Conservation (phyloP, 2,797 vertebrate species). For the Anabas testudineus region DNA sequence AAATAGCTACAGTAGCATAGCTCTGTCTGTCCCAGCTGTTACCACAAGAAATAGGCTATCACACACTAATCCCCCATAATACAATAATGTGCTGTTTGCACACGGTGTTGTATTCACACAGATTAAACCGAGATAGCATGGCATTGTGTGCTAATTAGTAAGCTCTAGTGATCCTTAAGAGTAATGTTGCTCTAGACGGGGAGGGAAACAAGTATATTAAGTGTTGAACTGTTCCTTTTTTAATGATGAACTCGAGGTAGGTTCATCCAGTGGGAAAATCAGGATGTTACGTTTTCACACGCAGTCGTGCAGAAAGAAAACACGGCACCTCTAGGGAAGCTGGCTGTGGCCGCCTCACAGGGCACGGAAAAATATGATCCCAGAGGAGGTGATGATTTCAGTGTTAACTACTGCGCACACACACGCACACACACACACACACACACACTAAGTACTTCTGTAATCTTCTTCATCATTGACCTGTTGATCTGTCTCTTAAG, state of each 20-base stretch:
- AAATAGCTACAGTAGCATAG: not conserved
- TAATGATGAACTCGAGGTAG: too few relatives aligned
- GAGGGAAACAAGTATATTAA: not conserved
- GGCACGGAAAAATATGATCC: slow-evolving; percentile 18
- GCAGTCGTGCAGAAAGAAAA: not conserved
- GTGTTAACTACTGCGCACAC: slow-evolving; percentile 30
- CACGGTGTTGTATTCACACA: not conserved
- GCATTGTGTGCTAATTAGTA: not conserved
- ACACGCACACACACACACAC: slow-evolving; percentile 10
- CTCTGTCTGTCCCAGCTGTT: not conserved
- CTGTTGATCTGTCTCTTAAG: slow-evolving; percentile 35
- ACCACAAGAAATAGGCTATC: not conserved
- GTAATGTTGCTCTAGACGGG: not conserved
- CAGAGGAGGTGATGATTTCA: slow-evolving; percentile 35
- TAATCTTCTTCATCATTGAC: slow-evolving; percentile 54
- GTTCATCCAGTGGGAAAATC: not conserved
- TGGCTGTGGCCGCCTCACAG: slow-evolving; percentile 1
- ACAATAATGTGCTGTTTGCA: slow-evolving; percentile 1
- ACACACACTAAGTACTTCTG: slow-evolving; percentile 30
- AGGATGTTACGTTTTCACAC: not conserved
- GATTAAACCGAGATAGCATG: not conserved
- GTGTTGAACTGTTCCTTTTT: not conserved
- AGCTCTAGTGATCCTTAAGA: not conserved
- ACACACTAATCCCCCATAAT: slow-evolving; percentile 2
- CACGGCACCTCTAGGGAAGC: not conserved